A percentile compares a stretch with the other conserved stretches of the same genome.
Evolutionary conservation across 2,113 vertebrate genomes (phyloP).

Genomic region (Tylochromis polylepis): DNA sequence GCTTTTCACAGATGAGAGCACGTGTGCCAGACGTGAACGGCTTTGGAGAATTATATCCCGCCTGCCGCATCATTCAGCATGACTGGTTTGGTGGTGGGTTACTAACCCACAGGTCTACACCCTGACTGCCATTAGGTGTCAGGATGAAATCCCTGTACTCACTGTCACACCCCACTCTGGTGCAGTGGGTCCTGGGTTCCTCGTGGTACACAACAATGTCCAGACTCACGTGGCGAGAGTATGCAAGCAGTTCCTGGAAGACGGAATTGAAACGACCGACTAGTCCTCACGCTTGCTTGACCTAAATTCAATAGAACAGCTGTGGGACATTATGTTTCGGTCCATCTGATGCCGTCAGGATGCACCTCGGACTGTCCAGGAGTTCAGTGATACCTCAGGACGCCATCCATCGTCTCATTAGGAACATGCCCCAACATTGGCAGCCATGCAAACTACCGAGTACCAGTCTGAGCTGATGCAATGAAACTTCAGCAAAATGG

Average conservation of each 20-base stretch:
- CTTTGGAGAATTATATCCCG: neutral
- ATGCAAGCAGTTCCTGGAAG: neutral
- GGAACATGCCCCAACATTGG: neutral
- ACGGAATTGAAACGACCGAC: neutral
- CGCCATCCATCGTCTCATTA: neutral
- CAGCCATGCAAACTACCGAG: neutral
- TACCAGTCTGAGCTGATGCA: neutral
- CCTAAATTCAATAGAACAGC: neutral
- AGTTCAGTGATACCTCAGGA: rapidly evolving
- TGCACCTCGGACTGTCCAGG: neutral
- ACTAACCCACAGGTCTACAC: neutral
- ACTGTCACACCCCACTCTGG: neutral
- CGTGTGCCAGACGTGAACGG: neutral
- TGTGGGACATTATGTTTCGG: rapidly evolving
- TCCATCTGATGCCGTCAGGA: rapidly evolving
- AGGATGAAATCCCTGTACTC: neutral
- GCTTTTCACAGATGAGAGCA: neutral
- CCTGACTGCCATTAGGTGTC: rapidly evolving
- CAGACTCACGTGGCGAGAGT: neutral
- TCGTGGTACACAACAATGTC: neutral
- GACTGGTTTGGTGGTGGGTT: neutral
- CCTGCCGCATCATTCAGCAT: neutral
- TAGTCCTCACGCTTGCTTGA: neutral
- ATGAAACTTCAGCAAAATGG: neutral
- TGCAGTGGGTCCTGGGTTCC: neutral